Conservation (phyloP, 2,888 invertebrate species). For the Plagodis dolabraria region DNA sequence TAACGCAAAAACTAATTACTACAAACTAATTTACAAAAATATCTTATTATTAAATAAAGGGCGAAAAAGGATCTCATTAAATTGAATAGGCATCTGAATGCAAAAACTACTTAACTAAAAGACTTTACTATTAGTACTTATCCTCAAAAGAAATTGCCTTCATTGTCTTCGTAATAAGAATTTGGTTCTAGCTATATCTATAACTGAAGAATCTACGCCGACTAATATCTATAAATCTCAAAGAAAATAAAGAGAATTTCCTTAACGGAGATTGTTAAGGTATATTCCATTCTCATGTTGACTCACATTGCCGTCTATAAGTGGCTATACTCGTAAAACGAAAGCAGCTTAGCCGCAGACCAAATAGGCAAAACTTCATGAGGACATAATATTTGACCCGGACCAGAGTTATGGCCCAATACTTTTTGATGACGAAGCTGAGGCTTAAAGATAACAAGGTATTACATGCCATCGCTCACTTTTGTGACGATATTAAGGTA, state of each 20-base stretch:
- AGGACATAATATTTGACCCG: constrained; percentile 29
- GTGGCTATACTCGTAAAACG: constrained; percentile 24
- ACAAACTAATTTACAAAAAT: too few species aligned
- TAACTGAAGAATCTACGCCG: background rate
- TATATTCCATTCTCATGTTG: constrained; percentile 25
- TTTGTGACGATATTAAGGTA: constrained; percentile 19
- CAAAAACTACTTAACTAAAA: too few species aligned
- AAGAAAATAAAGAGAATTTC: constrained; percentile 24
- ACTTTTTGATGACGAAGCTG: constrained; percentile 32
- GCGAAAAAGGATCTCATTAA: too few species aligned
- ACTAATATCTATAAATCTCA: constrained; percentile 21
- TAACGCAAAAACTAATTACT: too few species aligned
- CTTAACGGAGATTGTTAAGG: constrained; percentile 27
- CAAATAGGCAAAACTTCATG: constrained; percentile 27
- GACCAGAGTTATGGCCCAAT: constrained; percentile 20
- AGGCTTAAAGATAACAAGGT: constrained; percentile 26
- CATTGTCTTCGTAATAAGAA: too few species aligned
- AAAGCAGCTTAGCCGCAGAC: constrained; percentile 19
- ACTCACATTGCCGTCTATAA: constrained; percentile 17
- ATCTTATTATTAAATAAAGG: too few species aligned
- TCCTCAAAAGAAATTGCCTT: too few species aligned
- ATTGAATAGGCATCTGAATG: too few species aligned
- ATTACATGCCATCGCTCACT: constrained; percentile 23
- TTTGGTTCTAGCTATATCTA: too few species aligned
- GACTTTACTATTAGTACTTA: too few species aligned